A percentile compares a stretch with the other conserved stretches of the same genome.
These are phyloP conservation scores for Podargus strigoides DNA, from an alignment of 2,797 vertebrate species.

Conservation along the genomic window DNA sequence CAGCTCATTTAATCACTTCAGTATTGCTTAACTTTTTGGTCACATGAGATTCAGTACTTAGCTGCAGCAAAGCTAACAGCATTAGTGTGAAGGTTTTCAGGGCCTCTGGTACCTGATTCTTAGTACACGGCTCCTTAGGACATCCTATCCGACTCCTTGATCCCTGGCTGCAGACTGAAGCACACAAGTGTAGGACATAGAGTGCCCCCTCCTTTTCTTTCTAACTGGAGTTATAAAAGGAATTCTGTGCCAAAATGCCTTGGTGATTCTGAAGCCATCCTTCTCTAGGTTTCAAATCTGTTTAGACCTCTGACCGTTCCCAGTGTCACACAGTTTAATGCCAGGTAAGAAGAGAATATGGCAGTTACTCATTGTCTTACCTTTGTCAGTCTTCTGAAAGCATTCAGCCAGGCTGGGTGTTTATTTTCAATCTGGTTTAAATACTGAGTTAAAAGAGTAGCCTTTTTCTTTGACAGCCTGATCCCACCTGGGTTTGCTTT, in stretches of 20 bases:
- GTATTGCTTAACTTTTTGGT: neutral
- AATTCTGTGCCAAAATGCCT: neutral
- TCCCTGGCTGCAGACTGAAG: neutral
- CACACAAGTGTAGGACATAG: neutral
- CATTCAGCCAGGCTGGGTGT: neutral
- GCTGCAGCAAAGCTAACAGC: neutral
- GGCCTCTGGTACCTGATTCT: neutral
- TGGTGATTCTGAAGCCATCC: neutral
- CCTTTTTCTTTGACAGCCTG: neutral
- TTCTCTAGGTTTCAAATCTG: neutral
- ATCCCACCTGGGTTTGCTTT: neutral
- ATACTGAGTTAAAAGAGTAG: neutral
- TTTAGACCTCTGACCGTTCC: neutral
- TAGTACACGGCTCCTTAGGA: neutral
- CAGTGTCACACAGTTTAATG: neutral
- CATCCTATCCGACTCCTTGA: neutral
- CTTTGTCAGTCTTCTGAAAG: neutral
- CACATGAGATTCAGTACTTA: neutral
- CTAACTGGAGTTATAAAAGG: neutral
- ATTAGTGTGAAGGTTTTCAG: neutral
- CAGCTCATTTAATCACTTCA: neutral
- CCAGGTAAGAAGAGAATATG: neutral
- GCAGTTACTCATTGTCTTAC: neutral
- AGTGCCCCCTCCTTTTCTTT: neutral
- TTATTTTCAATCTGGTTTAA: neutral